Percentiles rank a stretch among this genome's conserved stretches.
Evolutionary conservation across 2,888 invertebrate genomes (phyloP).

Genomic region (Atethmia centrago): DNA sequence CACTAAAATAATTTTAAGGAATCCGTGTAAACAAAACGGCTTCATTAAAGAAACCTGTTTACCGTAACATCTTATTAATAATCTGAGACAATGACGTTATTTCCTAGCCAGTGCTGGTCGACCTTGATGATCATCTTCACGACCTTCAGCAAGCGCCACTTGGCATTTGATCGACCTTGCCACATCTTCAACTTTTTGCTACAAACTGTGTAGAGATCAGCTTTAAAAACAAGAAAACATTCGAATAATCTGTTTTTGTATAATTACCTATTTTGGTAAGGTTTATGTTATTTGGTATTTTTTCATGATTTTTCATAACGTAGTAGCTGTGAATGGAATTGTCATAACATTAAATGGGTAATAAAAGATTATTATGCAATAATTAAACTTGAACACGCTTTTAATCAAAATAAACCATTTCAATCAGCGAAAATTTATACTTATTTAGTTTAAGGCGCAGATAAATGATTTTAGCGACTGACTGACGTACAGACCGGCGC

Average conservation of each 20-base stretch:
- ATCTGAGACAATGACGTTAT: conserved; percentile 52
- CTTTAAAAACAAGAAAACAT: conserved; percentile 26
- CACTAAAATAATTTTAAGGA: background rate
- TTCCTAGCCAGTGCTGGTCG: conserved; percentile 93
- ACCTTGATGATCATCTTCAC: conserved; percentile 95
- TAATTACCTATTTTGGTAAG: conserved; percentile 33
- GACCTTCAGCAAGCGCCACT: conserved; percentile 95
- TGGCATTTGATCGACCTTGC: conserved; percentile 96
- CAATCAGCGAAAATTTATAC: background rate
- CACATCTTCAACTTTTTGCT: conserved; percentile 77
- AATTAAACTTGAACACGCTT: conserved; percentile 1
- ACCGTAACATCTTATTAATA: conserved; percentile 64
- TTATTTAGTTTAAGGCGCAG: too few relatives aligned
- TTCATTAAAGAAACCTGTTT: conserved; percentile 39
- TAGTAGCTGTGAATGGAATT: background rate
- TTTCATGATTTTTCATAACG: background rate
- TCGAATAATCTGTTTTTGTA: conserved; percentile 31
- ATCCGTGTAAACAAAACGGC: conserved; percentile 48
- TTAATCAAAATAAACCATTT: too few relatives aligned
- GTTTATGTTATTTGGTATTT: conserved; percentile 13
- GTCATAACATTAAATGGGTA: conserved; percentile 20
- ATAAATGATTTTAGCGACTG: too few relatives aligned
- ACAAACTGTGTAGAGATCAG: background rate
- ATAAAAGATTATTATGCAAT: conserved; percentile 19
- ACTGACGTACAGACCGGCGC: too few relatives aligned